Base-by-base conservation (phyloP, 2,888 invertebrate genomes). In the Tiphia femorata region DNA sequence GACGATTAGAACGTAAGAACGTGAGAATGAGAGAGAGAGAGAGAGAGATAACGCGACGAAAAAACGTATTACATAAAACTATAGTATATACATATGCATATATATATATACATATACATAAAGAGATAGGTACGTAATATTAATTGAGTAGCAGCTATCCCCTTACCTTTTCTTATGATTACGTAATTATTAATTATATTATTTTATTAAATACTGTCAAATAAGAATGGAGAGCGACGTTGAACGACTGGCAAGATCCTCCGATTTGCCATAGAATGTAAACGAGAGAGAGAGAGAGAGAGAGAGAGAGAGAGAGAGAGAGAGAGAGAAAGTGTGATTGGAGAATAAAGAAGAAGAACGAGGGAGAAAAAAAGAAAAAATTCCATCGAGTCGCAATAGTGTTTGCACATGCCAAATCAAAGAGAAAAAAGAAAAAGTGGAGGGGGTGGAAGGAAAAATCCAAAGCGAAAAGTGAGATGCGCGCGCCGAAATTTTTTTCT, bases 361-460 rank as follows among this genome's bases (percentile, higher is more conserved):
- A 53, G 52, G 50, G n/a, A n/a, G n/a, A n/a, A 37, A 51, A 49
- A 30, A 27, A 40, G 60, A 51, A 60, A 56, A 56, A 64, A 57
- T 58, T 67, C 53, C 62, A 64, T 72, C 66, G 58, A 65, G 67
- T 67, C 70, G 70, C 72, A n/a, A 71, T 73, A 71, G 65, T 70
- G 68, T 72, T n/a, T 62, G 72, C 72, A 73, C 73, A 77, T 74
- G 74, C 75, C 78, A 78, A 78, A 72, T 75, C 72, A 78, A 76
- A 77, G 74, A 42, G 43, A 51, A 58, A 58, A 25, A 49, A 50
- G 63, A 55, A 59, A 54, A 57, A 49, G 54, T 49, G 47, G n/a
- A n/a, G n/a, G n/a, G n/a, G n/a, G n/a, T n/a, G n/a, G n/a, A n/a
- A n/a, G n/a, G n/a, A n/a, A n/a, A n/a, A n/a, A n/a, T n/a, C n/a